Percentiles rank a stretch among this genome's conserved stretches.
Evolutionary conservation across 2,797 vertebrate genomes (phyloP).

Genomic region (Amazonetta brasiliensis): DNA sequence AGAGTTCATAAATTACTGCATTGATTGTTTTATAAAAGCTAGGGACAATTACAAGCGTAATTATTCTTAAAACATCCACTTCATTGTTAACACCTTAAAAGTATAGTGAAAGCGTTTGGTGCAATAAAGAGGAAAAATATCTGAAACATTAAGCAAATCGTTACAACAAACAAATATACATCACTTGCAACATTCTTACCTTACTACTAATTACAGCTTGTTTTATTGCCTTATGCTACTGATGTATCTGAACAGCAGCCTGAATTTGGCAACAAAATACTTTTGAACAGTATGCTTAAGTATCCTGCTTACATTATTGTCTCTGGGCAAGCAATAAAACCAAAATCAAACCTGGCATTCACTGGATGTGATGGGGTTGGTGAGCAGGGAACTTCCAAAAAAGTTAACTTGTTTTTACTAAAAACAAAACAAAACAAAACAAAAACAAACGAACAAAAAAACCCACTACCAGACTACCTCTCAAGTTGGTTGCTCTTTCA

Average conservation of each 20-base stretch:
- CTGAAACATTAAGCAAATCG: constrained; percentile 1
- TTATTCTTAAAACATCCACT: background rate
- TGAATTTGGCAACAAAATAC: background rate
- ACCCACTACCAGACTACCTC: background rate
- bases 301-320: background rate
- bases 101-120: background rate
- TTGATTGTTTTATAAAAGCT: background rate
- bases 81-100: background rate
- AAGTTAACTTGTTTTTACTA: background rate
- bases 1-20: background rate
- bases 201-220: background rate
- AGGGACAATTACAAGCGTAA: background rate
- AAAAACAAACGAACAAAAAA: background rate
- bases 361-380: background rate
- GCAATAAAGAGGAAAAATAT: background rate
- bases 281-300: background rate
- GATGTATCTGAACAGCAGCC: background rate
- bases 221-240: background rate
- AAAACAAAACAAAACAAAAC: background rate
- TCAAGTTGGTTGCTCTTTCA: background rate
- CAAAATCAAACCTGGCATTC: background rate
- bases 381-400: background rate
- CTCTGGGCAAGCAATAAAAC: background rate
- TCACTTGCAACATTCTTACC: background rate
- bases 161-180: background rate